Percentiles rank a stretch among this genome's conserved stretches.
Evolutionary conservation across 2,888 invertebrate genomes (phyloP).

Genomic region (Acholoe squamosa): DNA sequence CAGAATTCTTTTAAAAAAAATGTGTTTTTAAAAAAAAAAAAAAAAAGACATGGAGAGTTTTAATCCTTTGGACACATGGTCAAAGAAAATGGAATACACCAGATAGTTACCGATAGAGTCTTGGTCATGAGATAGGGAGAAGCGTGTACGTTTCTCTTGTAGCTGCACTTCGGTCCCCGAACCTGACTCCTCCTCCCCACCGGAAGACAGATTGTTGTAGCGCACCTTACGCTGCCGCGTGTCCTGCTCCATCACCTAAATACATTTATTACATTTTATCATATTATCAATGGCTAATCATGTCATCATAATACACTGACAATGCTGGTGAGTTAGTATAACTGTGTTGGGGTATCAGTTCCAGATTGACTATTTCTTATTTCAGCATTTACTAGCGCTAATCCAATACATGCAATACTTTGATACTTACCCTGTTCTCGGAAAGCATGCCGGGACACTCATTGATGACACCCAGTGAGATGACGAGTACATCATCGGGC

Average conservation of each 20-base stretch:
- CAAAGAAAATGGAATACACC: no score
- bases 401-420: no score
- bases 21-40: no score
- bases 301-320: no score
- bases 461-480: constrained; percentile 86
- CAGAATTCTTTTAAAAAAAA: no score
- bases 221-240: constrained; percentile 79
- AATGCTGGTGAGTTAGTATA: no score
- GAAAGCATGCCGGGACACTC: constrained; percentile 88
- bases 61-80: no score
- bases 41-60: no score
- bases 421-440: constrained; percentile 86
- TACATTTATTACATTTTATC: constrained; percentile 66
- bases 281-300: no score
- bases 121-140: constrained; percentile 94
- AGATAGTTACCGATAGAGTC: constrained; percentile 87
- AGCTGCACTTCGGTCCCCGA: constrained; percentile 75
- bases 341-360: no score
- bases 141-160: constrained; percentile 85
- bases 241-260: constrained; percentile 80
- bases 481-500: constrained; percentile 86
- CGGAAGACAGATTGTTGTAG: constrained; percentile 72
- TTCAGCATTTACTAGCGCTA: no score
- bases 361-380: no score
- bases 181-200: constrained; percentile 74